These are phyloP conservation scores for Monodelphis domestica DNA, from an alignment of 2,797 vertebrate genomes.

Conservation along the genomic window DNA sequence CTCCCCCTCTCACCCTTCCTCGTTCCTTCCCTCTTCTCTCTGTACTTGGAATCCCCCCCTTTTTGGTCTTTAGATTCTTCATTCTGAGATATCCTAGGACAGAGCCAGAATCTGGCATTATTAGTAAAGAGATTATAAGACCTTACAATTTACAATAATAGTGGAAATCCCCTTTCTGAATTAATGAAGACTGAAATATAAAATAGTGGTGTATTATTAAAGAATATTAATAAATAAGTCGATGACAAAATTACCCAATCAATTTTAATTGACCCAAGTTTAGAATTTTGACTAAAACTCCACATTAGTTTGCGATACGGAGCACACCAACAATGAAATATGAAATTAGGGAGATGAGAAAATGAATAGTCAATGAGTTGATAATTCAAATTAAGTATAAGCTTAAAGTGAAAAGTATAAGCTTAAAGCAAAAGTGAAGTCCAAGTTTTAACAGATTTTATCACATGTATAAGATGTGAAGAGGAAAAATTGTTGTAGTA, in stretches of 20 bases:
- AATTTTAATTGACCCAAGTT: conserved; percentile 26
- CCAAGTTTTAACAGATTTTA: not conserved
- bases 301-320: not conserved
- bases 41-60: not conserved
- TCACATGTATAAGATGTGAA: not conserved
- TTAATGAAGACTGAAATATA: conserved; percentile 36
- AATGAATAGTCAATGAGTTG: not conserved
- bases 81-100: conserved; percentile 42
- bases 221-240: not conserved
- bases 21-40: too few relatives aligned
- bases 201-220: conserved; percentile 44
- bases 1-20: too few relatives aligned
- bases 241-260: not conserved
- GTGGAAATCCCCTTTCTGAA: conserved; percentile 5
- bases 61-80: not conserved
- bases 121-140: conserved; percentile 43
- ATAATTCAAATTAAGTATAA: not conserved
- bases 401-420: not conserved
- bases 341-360: not conserved
- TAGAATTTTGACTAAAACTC: not conserved
- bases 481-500: not conserved
- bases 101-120: not conserved
- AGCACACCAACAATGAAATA: not conserved
- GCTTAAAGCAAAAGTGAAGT: too few relatives aligned
- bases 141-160: not conserved